A percentile compares a stretch with the other conserved stretches of the same genome.
Evolutionary conservation across 2,113 vertebrate species (phyloP).

Genomic region (Mustela nigripes): DNA sequence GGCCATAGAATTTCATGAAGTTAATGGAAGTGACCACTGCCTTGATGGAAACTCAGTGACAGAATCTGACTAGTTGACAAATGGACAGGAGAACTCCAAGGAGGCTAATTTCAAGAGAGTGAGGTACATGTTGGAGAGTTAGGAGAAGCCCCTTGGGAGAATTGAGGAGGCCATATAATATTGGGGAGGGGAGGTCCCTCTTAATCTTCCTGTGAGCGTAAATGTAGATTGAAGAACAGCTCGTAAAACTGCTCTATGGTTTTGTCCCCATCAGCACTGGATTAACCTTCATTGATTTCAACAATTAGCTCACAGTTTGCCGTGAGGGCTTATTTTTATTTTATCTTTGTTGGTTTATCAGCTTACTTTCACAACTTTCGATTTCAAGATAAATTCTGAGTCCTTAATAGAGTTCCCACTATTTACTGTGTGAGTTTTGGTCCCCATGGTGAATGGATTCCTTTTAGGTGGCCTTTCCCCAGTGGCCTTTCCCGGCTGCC

Average conservation of each 20-base stretch:
- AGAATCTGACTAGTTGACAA: neutral
- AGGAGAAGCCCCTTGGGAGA: neutral
- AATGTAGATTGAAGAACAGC: neutral
- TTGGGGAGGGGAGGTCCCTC: neutral
- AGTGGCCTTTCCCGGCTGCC: too few relatives aligned
- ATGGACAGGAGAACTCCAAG: neutral
- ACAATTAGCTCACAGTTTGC: neutral
- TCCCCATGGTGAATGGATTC: neutral
- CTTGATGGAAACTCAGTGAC: neutral
- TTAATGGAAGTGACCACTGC: neutral
- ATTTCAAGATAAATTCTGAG: neutral
- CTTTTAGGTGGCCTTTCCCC: neutral
- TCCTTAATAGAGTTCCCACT: neutral
- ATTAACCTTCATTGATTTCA: neutral
- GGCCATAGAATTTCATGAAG: neutral
- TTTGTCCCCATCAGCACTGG: neutral
- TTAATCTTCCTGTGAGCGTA: neutral
- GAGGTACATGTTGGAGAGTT: fast-evolving
- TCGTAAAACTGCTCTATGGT: neutral
- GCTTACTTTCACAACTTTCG: neutral
- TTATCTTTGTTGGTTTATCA: neutral
- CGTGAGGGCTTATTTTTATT: neutral
- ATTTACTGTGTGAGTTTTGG: neutral
- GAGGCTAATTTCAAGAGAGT: neutral
- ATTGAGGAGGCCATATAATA: neutral